phyloP scores from a whole-genome alignment of 64 coral and sea anemone genomes.

The Anthopleura sola region DNA sequence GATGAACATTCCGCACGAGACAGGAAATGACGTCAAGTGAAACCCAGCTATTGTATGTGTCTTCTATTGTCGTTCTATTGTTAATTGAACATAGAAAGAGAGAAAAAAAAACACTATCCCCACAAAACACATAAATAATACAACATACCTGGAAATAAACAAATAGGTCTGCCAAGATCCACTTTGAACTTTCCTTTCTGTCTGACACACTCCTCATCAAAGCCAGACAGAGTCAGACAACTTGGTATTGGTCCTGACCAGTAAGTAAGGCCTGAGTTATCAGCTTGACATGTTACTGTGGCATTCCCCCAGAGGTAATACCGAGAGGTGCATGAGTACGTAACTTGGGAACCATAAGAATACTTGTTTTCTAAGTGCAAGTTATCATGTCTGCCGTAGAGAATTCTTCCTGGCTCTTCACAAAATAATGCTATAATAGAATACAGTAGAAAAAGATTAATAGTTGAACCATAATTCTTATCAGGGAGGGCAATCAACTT shows the following conservation, averaged over 20 bases:
- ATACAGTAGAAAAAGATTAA: not conserved
- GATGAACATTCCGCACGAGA: no score
- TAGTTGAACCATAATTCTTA: not conserved
- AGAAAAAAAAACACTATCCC: no score
- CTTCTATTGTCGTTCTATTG: no score
- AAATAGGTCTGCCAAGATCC: not conserved
- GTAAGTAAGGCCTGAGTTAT: not conserved
- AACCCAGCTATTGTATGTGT: no score
- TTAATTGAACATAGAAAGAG: no score
- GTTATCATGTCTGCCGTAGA: not conserved
- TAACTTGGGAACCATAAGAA: not conserved
- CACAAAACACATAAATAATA: no score
- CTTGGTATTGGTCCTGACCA: constrained; percentile 15
- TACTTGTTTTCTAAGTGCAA: not conserved
- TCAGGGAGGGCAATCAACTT: not conserved
- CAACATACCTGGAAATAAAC: constrained; percentile 19
- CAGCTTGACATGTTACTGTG: not conserved
- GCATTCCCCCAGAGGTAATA: constrained; percentile 20
- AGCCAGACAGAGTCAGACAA: constrained; percentile 7
- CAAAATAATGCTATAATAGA: not conserved
- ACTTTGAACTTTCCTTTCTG: not conserved
- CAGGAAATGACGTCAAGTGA: no score
- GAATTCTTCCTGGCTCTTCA: constrained; percentile 19
- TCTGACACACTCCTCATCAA: not conserved
- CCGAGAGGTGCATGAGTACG: not conserved